Base-by-base conservation (phyloP, 1,140 invertebrate species). In the Leptopilina boulardi region DNA sequence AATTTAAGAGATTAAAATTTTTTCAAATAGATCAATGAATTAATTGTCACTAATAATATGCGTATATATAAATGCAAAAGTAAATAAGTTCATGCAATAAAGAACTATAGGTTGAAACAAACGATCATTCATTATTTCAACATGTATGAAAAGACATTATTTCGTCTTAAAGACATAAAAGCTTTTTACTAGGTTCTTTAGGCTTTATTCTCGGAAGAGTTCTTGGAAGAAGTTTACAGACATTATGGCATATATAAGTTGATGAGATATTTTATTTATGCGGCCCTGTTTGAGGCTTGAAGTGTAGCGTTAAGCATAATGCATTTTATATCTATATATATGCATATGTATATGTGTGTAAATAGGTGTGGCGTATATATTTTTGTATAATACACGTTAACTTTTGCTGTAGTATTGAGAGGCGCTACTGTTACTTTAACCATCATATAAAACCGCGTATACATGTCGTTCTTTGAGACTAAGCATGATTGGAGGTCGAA, bases 291-390 rank as follows among this genome's bases (percentile, higher is more conserved):
- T 51, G 47, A 15, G 47, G 5, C 6, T 51, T 6, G 15, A 51
- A 51, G 47, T 51, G 18, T 18, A 51, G 47, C 47, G 47, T 51
- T 51, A 51, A 51, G 47, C 18, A 5, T 51, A 51, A 51, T 70
- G 66, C 34, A 34, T 11, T n/a, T n/a, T n/a, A n/a, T n/a, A 15
- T 70, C 13, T 15, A 30, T 15, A 38, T 38, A 13, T 30, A 19
- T 26, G 6, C 9, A 38, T 38, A 6, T 38, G 34, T 6, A 38
- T 38, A 3, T 3, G 26, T 70, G 66, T n/a, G 26, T 70, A 38
- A 38, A 38, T 70, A 70, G 66, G 66, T 38, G 66, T 70, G 66
- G 66, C 66, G 66, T 26, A 70, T 10, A 70, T 70, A 34, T 47
- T 70, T 34, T 23, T 34, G 23, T 70, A 70, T 15, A 10, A 23